phyloP scores from a whole-genome alignment of 2,113 vertebrate genomes.

The Cromileptes altivelis region DNA sequence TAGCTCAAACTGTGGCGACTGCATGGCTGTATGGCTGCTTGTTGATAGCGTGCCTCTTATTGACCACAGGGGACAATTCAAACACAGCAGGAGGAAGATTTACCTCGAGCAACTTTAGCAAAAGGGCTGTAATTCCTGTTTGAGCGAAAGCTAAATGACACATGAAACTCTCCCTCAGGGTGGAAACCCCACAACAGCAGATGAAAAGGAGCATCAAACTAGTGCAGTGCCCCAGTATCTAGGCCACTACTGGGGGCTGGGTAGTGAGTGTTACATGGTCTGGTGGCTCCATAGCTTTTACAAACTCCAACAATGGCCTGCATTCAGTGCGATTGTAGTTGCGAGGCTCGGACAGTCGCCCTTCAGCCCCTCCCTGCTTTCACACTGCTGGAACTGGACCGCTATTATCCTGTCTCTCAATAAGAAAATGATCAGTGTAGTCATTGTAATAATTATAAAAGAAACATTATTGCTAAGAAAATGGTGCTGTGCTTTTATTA shows the following conservation, averaged over 20 bases:
- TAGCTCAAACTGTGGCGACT: conserved; percentile 3
- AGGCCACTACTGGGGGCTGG: conserved; percentile 74
- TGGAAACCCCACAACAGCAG: conserved; percentile 51
- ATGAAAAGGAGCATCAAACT: conserved; percentile 62
- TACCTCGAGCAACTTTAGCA: conserved; percentile 46
- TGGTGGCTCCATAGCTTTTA: conserved; percentile 76
- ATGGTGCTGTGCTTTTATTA: neutral
- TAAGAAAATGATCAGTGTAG: neutral
- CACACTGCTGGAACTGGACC: conserved; percentile 50
- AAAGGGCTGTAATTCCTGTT: conserved; percentile 42
- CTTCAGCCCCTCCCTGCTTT: conserved; percentile 54
- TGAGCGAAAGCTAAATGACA: conserved; percentile 69
- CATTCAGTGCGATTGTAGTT: conserved; percentile 71
- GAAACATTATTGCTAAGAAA: neutral
- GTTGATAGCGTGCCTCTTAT: conserved; percentile 28
- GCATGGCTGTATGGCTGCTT: conserved; percentile 9
- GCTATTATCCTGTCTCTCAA: conserved; percentile 34
- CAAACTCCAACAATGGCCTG: conserved; percentile 75
- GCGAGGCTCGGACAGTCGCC: conserved; percentile 58
- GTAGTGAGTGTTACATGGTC: conserved; percentile 75
- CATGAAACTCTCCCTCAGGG: conserved; percentile 59
- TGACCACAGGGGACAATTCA: conserved; percentile 49
- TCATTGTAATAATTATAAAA: neutral
- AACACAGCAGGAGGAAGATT: conserved; percentile 33
- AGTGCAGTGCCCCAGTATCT: conserved; percentile 68